These are phyloP conservation scores for Hippocampus barbouri DNA, from an alignment of 2,113 vertebrate genomes.

Conservation along the genomic window DNA sequence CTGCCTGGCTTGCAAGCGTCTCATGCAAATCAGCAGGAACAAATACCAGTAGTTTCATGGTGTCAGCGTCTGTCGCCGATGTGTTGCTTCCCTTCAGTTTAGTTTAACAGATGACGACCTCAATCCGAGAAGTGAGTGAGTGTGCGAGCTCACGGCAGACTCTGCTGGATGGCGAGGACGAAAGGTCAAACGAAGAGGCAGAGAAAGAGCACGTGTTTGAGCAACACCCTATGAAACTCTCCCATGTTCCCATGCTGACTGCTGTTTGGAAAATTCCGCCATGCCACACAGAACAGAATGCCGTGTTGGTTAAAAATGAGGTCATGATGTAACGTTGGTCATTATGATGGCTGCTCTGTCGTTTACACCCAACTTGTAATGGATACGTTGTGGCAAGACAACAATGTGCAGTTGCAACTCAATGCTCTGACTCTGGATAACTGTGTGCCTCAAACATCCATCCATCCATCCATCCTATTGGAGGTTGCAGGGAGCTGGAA, in stretches of 20 bases:
- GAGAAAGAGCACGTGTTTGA: conserved; percentile 10
- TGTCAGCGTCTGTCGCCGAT: conserved; percentile 14
- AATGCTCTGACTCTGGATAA: background rate
- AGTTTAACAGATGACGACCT: conserved; percentile 4
- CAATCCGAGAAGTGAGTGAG: conserved; percentile 6
- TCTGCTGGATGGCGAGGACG: conserved; percentile 25
- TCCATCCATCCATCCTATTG: no score
- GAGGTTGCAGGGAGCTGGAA: background rate
- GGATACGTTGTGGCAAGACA: background rate
- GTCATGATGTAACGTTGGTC: background rate
- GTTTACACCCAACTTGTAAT: background rate
- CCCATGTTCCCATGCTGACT: conserved; percentile 23
- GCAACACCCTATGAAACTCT: conserved; percentile 29
- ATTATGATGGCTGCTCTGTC: background rate
- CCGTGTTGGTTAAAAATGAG: conserved; percentile 5
- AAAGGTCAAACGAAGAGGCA: conserved; percentile 44
- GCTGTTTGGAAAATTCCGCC: conserved; percentile 31
- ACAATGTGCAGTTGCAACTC: conserved; percentile 1
- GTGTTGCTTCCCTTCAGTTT: conserved; percentile 12
- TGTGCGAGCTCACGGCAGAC: background rate
- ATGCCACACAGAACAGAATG: conserved; percentile 12
- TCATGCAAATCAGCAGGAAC: conserved; percentile 15
- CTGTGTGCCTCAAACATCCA: background rate
- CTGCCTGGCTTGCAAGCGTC: conserved; percentile 31
- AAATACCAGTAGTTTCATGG: conserved; percentile 2